These are phyloP conservation scores for Euborellia annulipes DNA, from an alignment of 1,140 invertebrate species.

Conservation along the genomic window DNA sequence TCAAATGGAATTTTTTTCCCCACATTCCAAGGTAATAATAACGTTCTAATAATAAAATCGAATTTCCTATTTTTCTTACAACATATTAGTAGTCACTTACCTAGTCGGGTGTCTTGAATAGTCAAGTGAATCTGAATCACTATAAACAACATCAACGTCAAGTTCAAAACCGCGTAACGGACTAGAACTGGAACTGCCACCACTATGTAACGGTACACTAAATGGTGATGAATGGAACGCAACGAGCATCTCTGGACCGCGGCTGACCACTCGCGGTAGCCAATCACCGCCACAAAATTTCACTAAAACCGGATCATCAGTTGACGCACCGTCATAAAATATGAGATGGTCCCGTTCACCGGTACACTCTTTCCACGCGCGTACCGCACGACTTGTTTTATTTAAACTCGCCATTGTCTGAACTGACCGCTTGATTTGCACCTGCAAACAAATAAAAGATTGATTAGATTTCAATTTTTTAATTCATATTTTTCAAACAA, in stretches of 20 bases:
- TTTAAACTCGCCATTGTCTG: slow-evolving; percentile 8
- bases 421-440: slow-evolving; percentile 10
- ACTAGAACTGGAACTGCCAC: slow-evolving; percentile 32
- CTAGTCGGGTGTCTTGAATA: slow-evolving; percentile 40
- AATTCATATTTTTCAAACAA: too few species aligned
- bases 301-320: slow-evolving; percentile 61
- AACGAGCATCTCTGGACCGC: slow-evolving; percentile 67
- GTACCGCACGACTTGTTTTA: slow-evolving; percentile 33
- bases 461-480: too few species aligned
- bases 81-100: too few species aligned
- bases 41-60: too few species aligned
- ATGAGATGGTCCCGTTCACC: slow-evolving; percentile 64
- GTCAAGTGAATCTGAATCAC: slow-evolving; percentile 62
- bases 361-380: slow-evolving; percentile 68
- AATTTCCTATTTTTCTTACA: too few species aligned
- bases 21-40: too few species aligned
- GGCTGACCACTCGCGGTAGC: slow-evolving; percentile 52
- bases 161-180: slow-evolving; percentile 60
- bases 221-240: slow-evolving; percentile 50
- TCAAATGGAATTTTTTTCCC: too few species aligned
- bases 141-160: slow-evolving; percentile 71
- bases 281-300: slow-evolving; percentile 76
- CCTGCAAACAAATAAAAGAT: too few species aligned
- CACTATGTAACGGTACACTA: slow-evolving; percentile 47
- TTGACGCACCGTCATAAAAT: slow-evolving; percentile 67